Conservation (phyloP, 1,140 invertebrate genomes). For the Polypedilum pembai region DNA sequence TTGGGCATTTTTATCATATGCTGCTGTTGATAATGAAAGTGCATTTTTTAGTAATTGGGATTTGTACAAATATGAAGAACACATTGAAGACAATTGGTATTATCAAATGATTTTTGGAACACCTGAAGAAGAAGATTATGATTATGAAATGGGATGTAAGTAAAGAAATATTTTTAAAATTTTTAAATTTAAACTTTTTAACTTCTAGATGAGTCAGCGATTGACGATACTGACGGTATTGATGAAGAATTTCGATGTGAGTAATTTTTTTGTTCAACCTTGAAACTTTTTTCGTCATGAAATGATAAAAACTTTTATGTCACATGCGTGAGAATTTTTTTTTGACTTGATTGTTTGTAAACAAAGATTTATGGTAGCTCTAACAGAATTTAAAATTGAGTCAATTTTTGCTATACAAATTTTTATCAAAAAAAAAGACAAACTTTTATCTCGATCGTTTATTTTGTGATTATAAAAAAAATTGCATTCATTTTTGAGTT, state of each 20-base stretch:
- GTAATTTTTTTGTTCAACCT: neutral
- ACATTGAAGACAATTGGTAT: slow-evolving; percentile 24
- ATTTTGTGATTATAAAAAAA: neutral
- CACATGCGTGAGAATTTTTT: neutral
- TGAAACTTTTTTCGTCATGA: neutral
- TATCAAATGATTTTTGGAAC: neutral
- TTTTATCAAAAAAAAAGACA: too few species aligned
- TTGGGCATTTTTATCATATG: neutral
- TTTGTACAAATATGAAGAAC: slow-evolving; percentile 9
- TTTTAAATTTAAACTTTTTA: neutral
- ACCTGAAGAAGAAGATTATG: slow-evolving; percentile 11
- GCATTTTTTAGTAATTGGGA: slow-evolving; percentile 8
- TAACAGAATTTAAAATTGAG: neutral
- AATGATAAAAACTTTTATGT: neutral
- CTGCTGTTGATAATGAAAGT: neutral
- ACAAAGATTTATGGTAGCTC: neutral
- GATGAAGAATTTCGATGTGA: slow-evolving; percentile 9
- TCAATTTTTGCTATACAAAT: neutral
- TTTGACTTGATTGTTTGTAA: neutral
- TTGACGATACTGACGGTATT: slow-evolving; percentile 1
- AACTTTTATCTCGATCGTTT: neutral
- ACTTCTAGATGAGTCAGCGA: neutral
- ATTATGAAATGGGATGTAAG: slow-evolving; percentile 16
- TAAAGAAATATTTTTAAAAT: neutral
- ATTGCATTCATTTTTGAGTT: neutral